Evolutionary conservation across 2,113 vertebrate genomes (phyloP).

Genomic region (Lanius ludovicianus): DNA sequence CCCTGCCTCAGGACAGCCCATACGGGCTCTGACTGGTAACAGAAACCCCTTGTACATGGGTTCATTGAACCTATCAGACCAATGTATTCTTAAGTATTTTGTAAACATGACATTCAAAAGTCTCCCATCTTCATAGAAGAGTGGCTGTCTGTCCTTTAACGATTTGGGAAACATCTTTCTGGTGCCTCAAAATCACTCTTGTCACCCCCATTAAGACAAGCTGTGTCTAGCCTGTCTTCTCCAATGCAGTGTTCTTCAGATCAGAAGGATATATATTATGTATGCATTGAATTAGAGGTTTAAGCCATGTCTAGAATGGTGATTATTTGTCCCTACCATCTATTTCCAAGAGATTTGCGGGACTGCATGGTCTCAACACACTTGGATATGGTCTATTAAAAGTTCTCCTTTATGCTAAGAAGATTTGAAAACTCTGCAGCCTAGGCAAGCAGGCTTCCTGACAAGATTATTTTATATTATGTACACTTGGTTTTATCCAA

Average conservation of each 20-base stretch:
- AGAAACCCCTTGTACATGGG: background rate
- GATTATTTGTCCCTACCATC: background rate
- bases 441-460: slow-evolving; percentile 2
- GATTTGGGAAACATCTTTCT: background rate
- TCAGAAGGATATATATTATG: background rate
- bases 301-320: background rate
- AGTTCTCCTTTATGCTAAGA: slow-evolving; percentile 17
- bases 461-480: slow-evolving; percentile 30
- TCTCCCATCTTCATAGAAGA: background rate
- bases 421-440: slow-evolving; percentile 24
- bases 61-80: background rate
- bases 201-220: background rate
- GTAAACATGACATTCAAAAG: background rate
- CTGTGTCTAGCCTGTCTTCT: background rate
- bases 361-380: background rate
- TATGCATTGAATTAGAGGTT: background rate
- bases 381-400: background rate
- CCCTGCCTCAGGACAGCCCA: background rate
- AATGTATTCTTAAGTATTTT: background rate
- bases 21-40: background rate
- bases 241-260: background rate
- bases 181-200: background rate
- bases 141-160: background rate
- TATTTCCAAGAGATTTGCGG: background rate
- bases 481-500: background rate